phyloP scores from a whole-genome alignment of 2,888 invertebrate genomes.

The Pseudoips prasinana region DNA sequence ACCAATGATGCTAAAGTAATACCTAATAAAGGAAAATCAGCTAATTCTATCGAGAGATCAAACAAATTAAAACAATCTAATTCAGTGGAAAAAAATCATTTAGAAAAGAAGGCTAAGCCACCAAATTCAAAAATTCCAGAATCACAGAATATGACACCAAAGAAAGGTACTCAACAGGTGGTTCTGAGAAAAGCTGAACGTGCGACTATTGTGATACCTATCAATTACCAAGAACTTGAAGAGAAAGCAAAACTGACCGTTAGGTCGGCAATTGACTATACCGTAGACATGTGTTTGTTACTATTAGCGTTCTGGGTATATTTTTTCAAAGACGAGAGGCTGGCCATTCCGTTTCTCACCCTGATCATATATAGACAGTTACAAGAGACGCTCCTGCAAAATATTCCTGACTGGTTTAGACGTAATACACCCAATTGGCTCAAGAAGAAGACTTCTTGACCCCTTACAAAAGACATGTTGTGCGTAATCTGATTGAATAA shows the following conservation, averaged over 20 bases:
- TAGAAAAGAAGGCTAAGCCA: constrained; percentile 30
- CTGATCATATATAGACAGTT: constrained; percentile 90
- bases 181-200: constrained; percentile 66
- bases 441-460: constrained; percentile 73
- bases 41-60: constrained; percentile 36
- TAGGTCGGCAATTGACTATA: constrained; percentile 86
- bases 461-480: constrained; percentile 65
- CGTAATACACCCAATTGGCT: constrained; percentile 66
- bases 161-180: constrained; percentile 53
- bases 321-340: constrained; percentile 89
- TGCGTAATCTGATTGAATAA: constrained; percentile 61
- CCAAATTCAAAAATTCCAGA: constrained; percentile 23
- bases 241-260: constrained; percentile 86
- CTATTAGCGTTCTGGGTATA: constrained; percentile 91
- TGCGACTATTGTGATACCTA: constrained; percentile 72
- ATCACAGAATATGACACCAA: constrained; percentile 35
- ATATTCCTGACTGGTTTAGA: constrained; percentile 82
- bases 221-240: constrained; percentile 79
- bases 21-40: constrained; percentile 33
- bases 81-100: constrained; percentile 28
- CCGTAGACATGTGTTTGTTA: constrained; percentile 88
- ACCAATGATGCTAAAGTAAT: constrained; percentile 30
- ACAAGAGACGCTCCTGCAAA: constrained; percentile 83
- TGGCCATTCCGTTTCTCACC: constrained; percentile 89
- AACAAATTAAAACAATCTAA: constrained; percentile 30